Evolutionary conservation across 1,140 invertebrate species (phyloP).

Genomic region (Euborellia annulipes): DNA sequence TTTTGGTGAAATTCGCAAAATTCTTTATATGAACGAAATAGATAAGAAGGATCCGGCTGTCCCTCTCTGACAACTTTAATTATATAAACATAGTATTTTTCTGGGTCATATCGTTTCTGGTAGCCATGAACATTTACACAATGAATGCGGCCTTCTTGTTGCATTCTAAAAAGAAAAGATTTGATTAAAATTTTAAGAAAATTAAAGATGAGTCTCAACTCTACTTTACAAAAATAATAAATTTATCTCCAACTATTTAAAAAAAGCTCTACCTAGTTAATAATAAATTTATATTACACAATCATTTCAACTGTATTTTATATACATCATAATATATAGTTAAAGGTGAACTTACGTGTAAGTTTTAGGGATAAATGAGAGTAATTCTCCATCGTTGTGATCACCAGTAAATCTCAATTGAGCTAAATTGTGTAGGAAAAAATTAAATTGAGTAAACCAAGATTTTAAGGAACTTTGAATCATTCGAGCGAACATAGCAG

Average conservation of each 20-base stretch:
- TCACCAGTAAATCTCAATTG: constrained; percentile 81
- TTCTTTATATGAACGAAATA: constrained; percentile 90
- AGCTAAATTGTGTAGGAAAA: constrained; percentile 92
- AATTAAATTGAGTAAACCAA: constrained; percentile 92
- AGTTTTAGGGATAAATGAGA: constrained; percentile 86
- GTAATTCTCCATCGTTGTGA: constrained; percentile 60
- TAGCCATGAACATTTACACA: constrained; percentile 72
- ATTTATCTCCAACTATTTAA: background rate
- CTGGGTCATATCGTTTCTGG: constrained; percentile 91
- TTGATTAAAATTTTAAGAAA: no score
- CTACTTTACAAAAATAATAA: no score
- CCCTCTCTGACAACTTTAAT: constrained; percentile 70
- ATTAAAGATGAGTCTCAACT: no score
- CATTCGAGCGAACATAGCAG: constrained; percentile 79
- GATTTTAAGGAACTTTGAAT: constrained; percentile 75
- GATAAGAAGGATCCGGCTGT: constrained; percentile 64
- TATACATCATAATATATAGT: no score
- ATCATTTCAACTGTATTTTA: constrained; percentile 7
- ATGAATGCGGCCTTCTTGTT: constrained; percentile 78
- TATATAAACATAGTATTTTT: constrained; percentile 97
- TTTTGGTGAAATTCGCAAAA: constrained; percentile 94
- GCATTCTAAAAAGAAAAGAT: no score
- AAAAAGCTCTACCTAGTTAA: background rate
- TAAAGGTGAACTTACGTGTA: constrained; percentile 90
- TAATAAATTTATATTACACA: constrained; percentile 6